Percentiles rank a stretch among this genome's conserved stretches.
Evolutionary conservation across 2,888 invertebrate genomes (phyloP).

Genomic region (Pristionchus arcanus): DNA sequence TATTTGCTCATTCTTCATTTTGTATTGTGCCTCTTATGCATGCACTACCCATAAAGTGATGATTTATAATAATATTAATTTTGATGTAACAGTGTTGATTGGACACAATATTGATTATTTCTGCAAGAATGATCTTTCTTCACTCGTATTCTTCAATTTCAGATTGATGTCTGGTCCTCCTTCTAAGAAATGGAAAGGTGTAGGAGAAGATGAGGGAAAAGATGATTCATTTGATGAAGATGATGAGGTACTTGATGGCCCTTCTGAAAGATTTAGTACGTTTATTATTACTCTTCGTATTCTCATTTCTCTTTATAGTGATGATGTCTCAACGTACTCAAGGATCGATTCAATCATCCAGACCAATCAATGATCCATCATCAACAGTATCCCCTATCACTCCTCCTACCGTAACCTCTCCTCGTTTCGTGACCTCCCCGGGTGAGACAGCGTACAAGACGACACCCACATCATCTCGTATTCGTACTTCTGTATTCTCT

Average conservation of each 20-base stretch:
- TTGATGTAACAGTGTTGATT: not conserved
- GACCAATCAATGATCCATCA: not conserved
- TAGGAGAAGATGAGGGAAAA: not conserved
- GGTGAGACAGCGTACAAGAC: constrained; percentile 8
- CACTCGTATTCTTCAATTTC: not conserved
- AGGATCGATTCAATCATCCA: not conserved
- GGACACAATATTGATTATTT: constrained; percentile 10
- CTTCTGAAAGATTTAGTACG: not conserved
- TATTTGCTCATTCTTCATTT: not conserved
- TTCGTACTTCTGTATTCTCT: not conserved
- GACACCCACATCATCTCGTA: constrained; percentile 26
- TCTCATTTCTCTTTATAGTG: not conserved
- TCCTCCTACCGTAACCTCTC: not conserved
- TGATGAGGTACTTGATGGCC: constrained; percentile 18
- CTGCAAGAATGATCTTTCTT: not conserved
- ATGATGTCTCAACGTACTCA: not conserved
- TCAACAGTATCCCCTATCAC: not conserved
- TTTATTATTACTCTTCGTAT: not conserved
- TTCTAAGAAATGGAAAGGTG: constrained; percentile 19
- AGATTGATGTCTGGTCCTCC: constrained; percentile 25
- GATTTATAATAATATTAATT: not conserved
- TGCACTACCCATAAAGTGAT: constrained; percentile 8
- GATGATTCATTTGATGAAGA: constrained; percentile 51
- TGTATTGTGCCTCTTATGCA: not conserved
- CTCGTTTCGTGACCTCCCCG: not conserved